Conservation (phyloP, 2,113 vertebrate species). For the Vicugna pacos region DNA sequence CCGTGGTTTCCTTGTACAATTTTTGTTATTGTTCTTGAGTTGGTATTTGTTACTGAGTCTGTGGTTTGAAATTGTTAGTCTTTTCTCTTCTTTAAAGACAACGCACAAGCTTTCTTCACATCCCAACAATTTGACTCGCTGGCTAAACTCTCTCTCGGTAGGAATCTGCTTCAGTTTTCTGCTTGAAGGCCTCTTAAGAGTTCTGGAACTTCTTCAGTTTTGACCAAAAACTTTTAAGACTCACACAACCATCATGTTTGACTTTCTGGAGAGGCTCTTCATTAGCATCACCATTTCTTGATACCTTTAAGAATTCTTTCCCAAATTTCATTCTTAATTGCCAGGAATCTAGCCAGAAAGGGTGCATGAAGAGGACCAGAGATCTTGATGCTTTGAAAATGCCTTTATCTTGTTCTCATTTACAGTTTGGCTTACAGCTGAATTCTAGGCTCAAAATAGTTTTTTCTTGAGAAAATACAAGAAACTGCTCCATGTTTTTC, state of each 20-base stretch:
- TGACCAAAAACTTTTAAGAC: neutral
- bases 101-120: neutral
- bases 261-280: neutral
- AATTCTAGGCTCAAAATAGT: neutral
- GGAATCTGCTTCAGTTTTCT: neutral
- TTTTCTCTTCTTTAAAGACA: neutral
- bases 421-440: neutral
- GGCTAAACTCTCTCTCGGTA: neutral
- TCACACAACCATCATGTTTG: neutral
- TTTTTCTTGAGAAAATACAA: conserved; percentile 5
- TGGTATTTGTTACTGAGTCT: neutral
- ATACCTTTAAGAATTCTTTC: neutral
- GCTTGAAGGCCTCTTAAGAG: neutral
- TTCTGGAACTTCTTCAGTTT: neutral
- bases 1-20: neutral
- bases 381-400: neutral
- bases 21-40: neutral
- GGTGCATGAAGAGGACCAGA: neutral
- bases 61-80: neutral
- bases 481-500: neutral
- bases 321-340: neutral
- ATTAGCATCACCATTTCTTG: neutral
- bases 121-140: neutral
- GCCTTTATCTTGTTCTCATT: neutral
- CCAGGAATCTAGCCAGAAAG: neutral